Base-by-base conservation (phyloP, 2,888 invertebrate species). In the Reticulitermes lucifugus region DNA sequence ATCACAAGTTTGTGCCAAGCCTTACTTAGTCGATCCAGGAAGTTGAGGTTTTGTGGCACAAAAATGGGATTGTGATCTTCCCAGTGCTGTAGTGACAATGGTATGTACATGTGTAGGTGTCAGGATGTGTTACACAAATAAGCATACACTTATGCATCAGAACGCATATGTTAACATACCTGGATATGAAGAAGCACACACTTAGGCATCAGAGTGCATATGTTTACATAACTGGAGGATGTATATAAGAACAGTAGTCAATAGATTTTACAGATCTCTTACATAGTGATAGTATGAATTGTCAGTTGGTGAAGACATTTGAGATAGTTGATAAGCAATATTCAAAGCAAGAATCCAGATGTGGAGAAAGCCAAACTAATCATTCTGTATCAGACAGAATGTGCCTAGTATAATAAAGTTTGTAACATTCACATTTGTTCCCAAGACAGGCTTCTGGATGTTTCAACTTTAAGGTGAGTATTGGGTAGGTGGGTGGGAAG, bases 391-490 rank as follows among this genome's bases (percentile, higher is more conserved):
- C 29, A 81, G 81, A n/a, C 35, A 81, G 59, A 59, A 25, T 25
- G 60, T 46, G 35, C 9, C 51, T 59, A 80, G 46, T 51, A 80
- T 6, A 80, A 55, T 79, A 84, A 59, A 25, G 41, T 22, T 65
- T 60, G 12, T 65, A 81, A 81, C 81, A 21, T 43, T 43, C 65
- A 60, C 80, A 81, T 81, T 81, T 81, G 65, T 81, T 81, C 70
- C 81, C 81, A 81, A 51, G 35, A 73, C 75, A 85, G 84, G n/a
- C 80, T 79, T 43, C 59, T 75, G 84, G 70, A 79, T 46, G n/a
- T 84, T 55, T 79, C 59, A 51, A 51, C 83, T 65, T 75, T 51
- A 70, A 84, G 86, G 86, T 87, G 83, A 86, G 85, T 87, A 65
- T 79, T 71, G 79, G 65, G 41, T 59, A 79, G 86, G 81, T 25